Evolutionary conservation across 2,113 vertebrate genomes (phyloP).

Genomic region (Seriola aureovittata): DNA sequence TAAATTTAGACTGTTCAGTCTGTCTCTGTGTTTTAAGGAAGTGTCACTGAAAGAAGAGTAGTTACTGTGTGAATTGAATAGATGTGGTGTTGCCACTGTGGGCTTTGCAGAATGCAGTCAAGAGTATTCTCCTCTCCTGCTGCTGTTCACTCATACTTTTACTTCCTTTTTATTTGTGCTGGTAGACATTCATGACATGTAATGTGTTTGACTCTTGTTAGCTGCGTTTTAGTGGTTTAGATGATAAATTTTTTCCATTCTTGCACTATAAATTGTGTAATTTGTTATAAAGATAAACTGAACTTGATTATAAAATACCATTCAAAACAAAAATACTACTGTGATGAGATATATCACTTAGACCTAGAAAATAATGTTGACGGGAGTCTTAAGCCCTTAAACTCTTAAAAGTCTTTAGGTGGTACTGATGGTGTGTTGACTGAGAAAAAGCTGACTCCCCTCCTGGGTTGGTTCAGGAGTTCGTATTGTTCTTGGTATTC

Average conservation of each 20-base stretch:
- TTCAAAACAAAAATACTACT: background rate
- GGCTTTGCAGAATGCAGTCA: background rate
- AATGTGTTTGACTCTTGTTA: no score
- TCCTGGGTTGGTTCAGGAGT: no score
- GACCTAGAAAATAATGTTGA: no score
- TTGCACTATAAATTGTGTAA: background rate
- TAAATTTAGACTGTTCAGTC: slow-evolving; percentile 24
- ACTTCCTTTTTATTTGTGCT: background rate
- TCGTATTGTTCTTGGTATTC: background rate
- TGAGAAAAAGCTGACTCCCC: no score
- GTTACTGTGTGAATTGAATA: background rate
- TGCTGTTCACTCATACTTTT: background rate
- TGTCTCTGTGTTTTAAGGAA: slow-evolving; percentile 34
- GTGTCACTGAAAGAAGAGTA: background rate
- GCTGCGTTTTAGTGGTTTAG: background rate
- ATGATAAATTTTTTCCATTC: background rate
- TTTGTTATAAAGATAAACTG: background rate
- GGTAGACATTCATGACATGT: no score
- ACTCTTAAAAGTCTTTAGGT: no score
- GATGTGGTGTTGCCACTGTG: background rate
- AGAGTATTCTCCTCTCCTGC: background rate
- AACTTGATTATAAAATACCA: background rate
- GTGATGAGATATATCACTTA: no score
- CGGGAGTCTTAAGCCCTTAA: no score
- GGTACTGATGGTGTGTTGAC: no score